Evolutionary conservation across 1,140 invertebrate species (phyloP), one percentile per base, ranked within the genome.

Genomic region (Neodiprion fabricii): DNA sequence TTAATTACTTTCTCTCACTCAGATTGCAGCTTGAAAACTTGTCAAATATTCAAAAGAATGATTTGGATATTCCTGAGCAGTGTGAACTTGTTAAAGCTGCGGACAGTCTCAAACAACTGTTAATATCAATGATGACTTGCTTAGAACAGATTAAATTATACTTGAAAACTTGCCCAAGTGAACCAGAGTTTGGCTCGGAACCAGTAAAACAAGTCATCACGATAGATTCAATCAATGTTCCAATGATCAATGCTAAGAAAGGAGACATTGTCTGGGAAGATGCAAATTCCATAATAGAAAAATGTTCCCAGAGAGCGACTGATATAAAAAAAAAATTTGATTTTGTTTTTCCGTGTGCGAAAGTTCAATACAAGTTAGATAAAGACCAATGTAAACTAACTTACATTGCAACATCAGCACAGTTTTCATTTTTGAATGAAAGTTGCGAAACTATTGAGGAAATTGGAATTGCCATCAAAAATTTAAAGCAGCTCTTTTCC

Each of bases 71-170:
- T 79, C 83, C 77, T 65, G 72, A 66, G 11, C 79, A 84, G 21
- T 47, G 67, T 2, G 68, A 81, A 77, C 72, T 81, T 75, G 28
- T 84, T 75, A 74, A 67, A 74, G 53, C 74, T n/a, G 76, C 81
- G 10, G 67, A 85, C 8, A 81, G 84, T 14, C 83, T 93, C 0
- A 88, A 86, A 21, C 84, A 90, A 71, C 83, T 91, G 23, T 83
- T 91, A 67, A 86, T 89, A 5, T 85, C 89, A 40, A 81, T 89
- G 48, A 82, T 87, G 73, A 87, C 90, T 72, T 81, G 89, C 48
- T 84, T 92, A 11, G 90, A 92, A 72, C 93, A 94, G 78, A 88
- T 92, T 49, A 78, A 88, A 74, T 76, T 93, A 0, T 86, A 92
- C 11, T 71, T 94, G 7, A 87, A 92, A 80, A 88, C 92, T 49